Evolutionary conservation across 2,888 invertebrate species (phyloP), one percentile per base, ranked within the genome.

Genomic region (Argyresthia albistria): DNA sequence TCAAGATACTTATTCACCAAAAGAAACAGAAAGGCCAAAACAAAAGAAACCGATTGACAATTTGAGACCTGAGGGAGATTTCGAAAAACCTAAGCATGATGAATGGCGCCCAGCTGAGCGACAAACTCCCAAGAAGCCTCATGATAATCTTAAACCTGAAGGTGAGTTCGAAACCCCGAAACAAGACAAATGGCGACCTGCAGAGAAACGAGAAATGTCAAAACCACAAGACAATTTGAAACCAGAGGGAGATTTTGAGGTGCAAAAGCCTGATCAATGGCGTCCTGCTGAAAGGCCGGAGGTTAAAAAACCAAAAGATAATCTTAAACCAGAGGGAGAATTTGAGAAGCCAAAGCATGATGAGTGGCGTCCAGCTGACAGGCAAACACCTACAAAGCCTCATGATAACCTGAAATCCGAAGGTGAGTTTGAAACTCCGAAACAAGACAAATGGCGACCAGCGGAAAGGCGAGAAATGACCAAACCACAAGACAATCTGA

Each of bases 321-420:
- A 90, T 60, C 63, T 91, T 0, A 73, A 73, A 50, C 83, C 89
- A 0, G 91, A 92, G 70, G 90, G 91, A 2, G 88, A 89, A 12
- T 90, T 92, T 59, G 88, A 84, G 7, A 45, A 70, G 15, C 88
- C 82, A 1, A 69, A 73, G 43, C 75, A 71, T 43, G 72, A 76
- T n/a, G 64, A 73, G 36, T 87, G 77, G 56, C 66, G 69, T 3
- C 82, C 86, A 10, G 87, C 81, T 16, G 90, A 91, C 43, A 76
- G 88, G 16, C 80, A 83, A 14, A 65, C 69, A 9, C 83, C 79
- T 0, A 78, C 75, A 43, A 82, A 69, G 43, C 89, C 81, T 0
- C 69, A 78, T 12, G 91, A 92, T 58, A 92, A 92, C 62, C 61
- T 91, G 0, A 69, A 69, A 45, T 87, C 88, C 0, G 90, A 90